Evolutionary conservation across 2,888 invertebrate genomes (phyloP).

Genomic region (Ectobius pallidus): DNA sequence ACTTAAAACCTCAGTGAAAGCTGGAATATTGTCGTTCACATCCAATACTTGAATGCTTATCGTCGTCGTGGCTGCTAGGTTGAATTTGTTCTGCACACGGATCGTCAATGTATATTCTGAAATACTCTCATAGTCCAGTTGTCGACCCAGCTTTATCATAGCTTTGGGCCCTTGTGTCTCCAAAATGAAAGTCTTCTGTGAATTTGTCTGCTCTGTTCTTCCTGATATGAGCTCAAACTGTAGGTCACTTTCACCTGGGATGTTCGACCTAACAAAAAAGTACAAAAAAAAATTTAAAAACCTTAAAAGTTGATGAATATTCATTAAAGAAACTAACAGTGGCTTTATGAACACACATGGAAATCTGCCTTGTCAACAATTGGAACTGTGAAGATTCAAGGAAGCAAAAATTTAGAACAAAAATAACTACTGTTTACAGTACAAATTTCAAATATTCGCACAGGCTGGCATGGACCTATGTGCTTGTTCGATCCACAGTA

Average conservation of each 20-base stretch:
- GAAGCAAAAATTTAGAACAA: too few relatives aligned
- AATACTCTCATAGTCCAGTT: slow-evolving; percentile 83
- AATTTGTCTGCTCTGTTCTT: slow-evolving; percentile 85
- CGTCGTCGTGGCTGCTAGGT: slow-evolving; percentile 74
- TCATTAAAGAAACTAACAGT: too few relatives aligned
- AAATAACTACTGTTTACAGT: too few relatives aligned
- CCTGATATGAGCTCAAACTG: slow-evolving; percentile 82
- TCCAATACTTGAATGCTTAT: slow-evolving; percentile 66
- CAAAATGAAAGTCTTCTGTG: slow-evolving; percentile 69
- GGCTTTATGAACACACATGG: too few relatives aligned
- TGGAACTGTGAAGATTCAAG: too few relatives aligned
- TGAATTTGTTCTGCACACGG: slow-evolving; percentile 80
- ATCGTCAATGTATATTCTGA: slow-evolving; percentile 84
- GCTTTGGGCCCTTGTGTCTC: slow-evolving; percentile 67
- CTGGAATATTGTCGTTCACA: slow-evolving; percentile 89
- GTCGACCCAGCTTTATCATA: slow-evolving; percentile 75
- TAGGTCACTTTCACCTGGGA: slow-evolving; percentile 70
- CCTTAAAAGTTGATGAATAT: too few relatives aligned
- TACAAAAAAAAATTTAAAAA: too few relatives aligned
- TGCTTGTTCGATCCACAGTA: too few relatives aligned
- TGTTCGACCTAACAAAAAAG: slow-evolving; percentile 67
- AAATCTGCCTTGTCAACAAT: too few relatives aligned
- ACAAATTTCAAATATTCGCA: too few relatives aligned
- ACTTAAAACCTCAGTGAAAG: slow-evolving; percentile 79
- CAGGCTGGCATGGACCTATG: too few relatives aligned